A percentile compares a stretch with the other conserved stretches of the same genome.
These are phyloP conservation scores for Chamaetylas fuelleborni DNA, from an alignment of 2,113 vertebrate species.

Conservation along the genomic window DNA sequence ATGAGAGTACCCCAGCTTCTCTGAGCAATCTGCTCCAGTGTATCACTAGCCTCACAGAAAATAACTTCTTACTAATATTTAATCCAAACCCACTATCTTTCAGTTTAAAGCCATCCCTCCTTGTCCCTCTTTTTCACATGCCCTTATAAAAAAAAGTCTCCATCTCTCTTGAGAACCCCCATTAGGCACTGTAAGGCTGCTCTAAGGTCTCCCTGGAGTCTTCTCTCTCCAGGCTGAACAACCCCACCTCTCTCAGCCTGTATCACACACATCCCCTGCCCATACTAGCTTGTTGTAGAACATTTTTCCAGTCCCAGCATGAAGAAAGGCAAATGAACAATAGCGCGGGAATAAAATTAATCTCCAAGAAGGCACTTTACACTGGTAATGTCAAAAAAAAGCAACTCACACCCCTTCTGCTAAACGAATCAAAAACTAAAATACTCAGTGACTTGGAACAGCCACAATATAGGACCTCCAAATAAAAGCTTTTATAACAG, in stretches of 20 bases:
- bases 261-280: neutral
- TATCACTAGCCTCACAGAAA: neutral
- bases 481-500: neutral
- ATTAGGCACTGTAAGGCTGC: neutral
- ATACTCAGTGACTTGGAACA: neutral
- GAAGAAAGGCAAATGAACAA: neutral
- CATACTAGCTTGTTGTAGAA: neutral
- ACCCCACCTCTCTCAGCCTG: neutral
- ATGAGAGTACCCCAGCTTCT: neutral
- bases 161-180: neutral
- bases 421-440: neutral
- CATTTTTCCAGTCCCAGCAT: neutral
- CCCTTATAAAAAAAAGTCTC: neutral
- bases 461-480: neutral
- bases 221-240: neutral
- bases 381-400: neutral
- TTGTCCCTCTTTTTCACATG: neutral
- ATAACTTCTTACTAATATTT: neutral
- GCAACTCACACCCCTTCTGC: neutral
- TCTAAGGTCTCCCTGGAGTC: neutral
- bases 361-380: neutral
- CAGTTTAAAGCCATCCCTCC: neutral
- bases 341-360: neutral
- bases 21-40: neutral
- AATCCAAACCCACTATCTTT: neutral